A percentile compares a stretch with the other conserved stretches of the same genome.
These are phyloP conservation scores for Seriola quinqueradiata DNA, from an alignment of 2,113 vertebrate species.

Conservation along the genomic window DNA sequence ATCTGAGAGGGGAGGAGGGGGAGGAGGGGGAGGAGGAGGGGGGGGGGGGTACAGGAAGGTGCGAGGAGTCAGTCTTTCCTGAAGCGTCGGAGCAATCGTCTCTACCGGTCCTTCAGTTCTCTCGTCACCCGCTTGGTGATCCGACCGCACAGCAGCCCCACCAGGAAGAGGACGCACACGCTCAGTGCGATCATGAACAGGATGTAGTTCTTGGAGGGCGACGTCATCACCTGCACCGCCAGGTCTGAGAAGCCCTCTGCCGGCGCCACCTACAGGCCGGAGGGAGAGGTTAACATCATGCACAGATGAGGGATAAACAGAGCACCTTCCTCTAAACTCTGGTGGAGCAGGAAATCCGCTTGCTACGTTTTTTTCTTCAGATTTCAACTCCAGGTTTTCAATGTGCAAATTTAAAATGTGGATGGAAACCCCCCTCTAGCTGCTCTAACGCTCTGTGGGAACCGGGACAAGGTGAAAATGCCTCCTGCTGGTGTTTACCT, in stretches of 20 bases:
- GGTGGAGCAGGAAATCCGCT: too few species aligned
- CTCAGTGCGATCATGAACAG: slow-evolving; percentile 90
- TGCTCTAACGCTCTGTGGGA: too few species aligned
- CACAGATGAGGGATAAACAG: too few species aligned
- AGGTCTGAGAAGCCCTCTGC: slow-evolving; percentile 97
- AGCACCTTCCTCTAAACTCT: too few species aligned
- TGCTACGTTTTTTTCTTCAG: too few species aligned
- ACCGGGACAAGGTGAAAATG: too few species aligned
- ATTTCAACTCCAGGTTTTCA: too few species aligned
- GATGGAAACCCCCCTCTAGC: too few species aligned
- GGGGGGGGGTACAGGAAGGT: neutral
- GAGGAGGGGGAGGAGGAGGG: neutral
- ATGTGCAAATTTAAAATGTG: too few species aligned
- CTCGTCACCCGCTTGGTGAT: slow-evolving; percentile 97
- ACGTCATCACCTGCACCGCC: slow-evolving; percentile 95
- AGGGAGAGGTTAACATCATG: neutral
- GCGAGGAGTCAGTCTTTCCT: slow-evolving; percentile 27
- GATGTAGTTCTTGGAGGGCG: slow-evolving; percentile 98
- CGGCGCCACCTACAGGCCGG: slow-evolving; percentile 90
- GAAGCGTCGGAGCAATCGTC: slow-evolving; percentile 77
- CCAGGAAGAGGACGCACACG: slow-evolving; percentile 94
- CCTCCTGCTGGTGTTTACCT: slow-evolving; percentile 80
- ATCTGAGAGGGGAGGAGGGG: slow-evolving; percentile 29
- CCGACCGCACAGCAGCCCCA: slow-evolving; percentile 96
- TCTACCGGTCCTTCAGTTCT: slow-evolving; percentile 99